These are phyloP conservation scores for Notoglanidium macrostoma DNA, from an alignment of 2,797 vertebrate genomes.

Conservation along the genomic window DNA sequence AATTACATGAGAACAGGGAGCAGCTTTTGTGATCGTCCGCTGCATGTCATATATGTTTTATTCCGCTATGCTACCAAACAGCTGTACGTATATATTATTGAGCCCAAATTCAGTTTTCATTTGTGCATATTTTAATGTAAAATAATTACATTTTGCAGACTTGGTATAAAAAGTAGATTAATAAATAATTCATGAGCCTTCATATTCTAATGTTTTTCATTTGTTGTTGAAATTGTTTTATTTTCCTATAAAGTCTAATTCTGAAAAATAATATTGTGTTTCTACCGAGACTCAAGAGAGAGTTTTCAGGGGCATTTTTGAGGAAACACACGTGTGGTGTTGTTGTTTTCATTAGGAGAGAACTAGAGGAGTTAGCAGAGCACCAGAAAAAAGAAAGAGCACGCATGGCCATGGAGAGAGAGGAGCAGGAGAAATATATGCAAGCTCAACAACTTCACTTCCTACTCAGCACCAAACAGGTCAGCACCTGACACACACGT, in stretches of 20 bases:
- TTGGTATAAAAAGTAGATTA: not conserved
- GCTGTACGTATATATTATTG: not conserved
- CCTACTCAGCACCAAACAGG: slow-evolving; percentile 93
- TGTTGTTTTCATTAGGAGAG: slow-evolving; percentile 68
- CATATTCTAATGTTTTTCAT: not conserved
- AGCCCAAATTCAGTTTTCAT: not conserved
- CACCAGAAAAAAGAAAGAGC: slow-evolving; percentile 77
- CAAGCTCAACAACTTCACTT: slow-evolving; percentile 87
- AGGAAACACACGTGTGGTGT: not conserved
- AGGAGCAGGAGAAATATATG: slow-evolving; percentile 76
- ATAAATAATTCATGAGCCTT: not conserved
- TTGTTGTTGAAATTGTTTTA: not conserved
- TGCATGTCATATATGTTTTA: not conserved
- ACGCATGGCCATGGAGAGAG: slow-evolving; percentile 70
- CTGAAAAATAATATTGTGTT: not conserved
- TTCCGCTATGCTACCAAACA: not conserved
- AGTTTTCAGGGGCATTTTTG: no score
- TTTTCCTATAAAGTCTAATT: not conserved
- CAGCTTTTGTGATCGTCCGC: not conserved
- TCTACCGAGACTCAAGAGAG: no score
- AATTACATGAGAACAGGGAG: not conserved
- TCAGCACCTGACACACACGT: slow-evolving; percentile 64
- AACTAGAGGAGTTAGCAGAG: slow-evolving; percentile 80
- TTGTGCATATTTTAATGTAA: no score
- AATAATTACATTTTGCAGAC: not conserved